Base-by-base conservation (phyloP, 2,797 vertebrate genomes). In the Melanotaenia pygmaea region DNA sequence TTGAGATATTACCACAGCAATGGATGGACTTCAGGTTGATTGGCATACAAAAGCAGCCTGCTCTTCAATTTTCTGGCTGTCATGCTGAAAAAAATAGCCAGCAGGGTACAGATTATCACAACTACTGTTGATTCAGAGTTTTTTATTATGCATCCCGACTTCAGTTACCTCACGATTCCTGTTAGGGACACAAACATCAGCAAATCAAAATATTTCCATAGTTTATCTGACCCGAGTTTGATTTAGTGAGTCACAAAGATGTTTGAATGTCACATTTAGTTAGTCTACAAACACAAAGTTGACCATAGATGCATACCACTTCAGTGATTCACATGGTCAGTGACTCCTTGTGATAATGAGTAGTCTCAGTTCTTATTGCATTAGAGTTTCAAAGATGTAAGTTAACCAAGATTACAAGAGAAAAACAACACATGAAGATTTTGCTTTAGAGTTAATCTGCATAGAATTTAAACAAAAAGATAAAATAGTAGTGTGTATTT, bases 121-220 rank as follows among this genome's bases (percentile, higher is more conserved):
- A 60, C 68, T 18, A 6, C 35, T 56, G 59, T 62, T 73, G 59
- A 77, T 38, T 80, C 67, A 68, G 20, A 72, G 71, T 65, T 77
- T 59, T 26, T 70, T 59, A 47, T 79, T 35, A 26, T 65, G 74
- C 68, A 57, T 22, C 3, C 26, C 70, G 66, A 73, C 66, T 77
- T 64, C 60, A 1, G 60, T 35, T 67, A 76, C n/a, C 61, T 59
- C 32, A 0, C 7, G 45, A 43, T 69, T 65, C 26, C 34, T 8
- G 58, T 70, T 37, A 1, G 4, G 74, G 66, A 62, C 11, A 30
- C 22, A 54, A 64, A 37, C 5, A 11, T 37, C 22, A 6, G 35
- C 6, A 40, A 65, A 84, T 77, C 64, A 64, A 69, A 88, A 85
- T 77, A 77, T 83, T 76, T 70, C 79, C 2, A 40, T 38, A 5